Evolutionary conservation across 1,140 invertebrate genomes (phyloP), one percentile per base, ranked within the genome.

Genomic region (Pachypeltis micranthus): DNA sequence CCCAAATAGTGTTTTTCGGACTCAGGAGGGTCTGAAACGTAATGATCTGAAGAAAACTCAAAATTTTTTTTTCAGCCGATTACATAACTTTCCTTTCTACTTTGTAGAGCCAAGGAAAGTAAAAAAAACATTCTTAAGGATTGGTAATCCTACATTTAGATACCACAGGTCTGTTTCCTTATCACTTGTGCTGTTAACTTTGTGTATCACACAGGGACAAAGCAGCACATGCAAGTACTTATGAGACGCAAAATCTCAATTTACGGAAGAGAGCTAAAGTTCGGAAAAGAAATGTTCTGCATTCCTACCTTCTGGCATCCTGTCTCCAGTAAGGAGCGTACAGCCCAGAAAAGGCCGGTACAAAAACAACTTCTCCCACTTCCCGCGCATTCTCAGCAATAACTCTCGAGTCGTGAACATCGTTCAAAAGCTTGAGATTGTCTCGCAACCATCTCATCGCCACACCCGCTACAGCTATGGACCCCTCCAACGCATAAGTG

Each of bases 271-370:
- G 26, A 27, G 12, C 19, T 59, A 59, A 23, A 59, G 12, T 29
- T 10, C 19, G 3, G 23, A 62, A 25, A 26, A 12, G 23, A 10
- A 62, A 44, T 14, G 55, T n/a, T n/a, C n/a, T n/a, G n/a, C n/a
- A n/a, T n/a, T n/a, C 72, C 71, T 68, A 88, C 86, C 93, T 92
- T 74, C 92, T 81, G 1, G 94, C 94, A 78, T 95, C 90, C 70
- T 90, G 85, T 68, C 87, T 80, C 94, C 94, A 98, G 74, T 96
- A 93, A 0, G 96, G 96, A 47, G 95, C 95, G 74, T 94, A 97
- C 0, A 99, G 75, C 1, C 96, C 96, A 62, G 87, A 88, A 73
- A 98, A 95, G 4, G 90, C 91, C 0, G 95, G 95, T 10, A 98
- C 95, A 75, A 98, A 98, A 72, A 91, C 93, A 63, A 96, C 87